phyloP scores from a whole-genome alignment of 2,888 invertebrate genomes.

The Andrena dorsata region DNA sequence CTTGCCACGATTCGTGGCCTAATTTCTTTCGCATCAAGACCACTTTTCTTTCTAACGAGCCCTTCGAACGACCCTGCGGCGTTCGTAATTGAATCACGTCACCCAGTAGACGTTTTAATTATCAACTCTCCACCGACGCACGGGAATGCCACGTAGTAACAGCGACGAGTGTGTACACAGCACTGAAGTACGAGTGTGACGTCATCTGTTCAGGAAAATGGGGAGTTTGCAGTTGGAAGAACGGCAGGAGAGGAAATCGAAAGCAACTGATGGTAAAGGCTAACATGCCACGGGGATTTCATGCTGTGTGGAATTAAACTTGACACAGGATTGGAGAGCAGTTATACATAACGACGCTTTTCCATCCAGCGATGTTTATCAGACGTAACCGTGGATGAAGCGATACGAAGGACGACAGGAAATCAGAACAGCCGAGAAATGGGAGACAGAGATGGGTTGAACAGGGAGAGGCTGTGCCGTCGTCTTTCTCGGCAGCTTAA shows the following conservation, averaged over 20 bases:
- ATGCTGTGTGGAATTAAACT: background rate
- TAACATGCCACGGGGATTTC: background rate
- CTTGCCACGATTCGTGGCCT: constrained; percentile 14
- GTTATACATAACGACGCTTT: constrained; percentile 13
- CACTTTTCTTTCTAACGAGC: constrained; percentile 20
- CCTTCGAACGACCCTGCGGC: background rate
- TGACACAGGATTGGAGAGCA: background rate
- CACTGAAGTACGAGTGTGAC: background rate
- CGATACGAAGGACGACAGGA: background rate
- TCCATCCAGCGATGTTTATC: constrained; percentile 8
- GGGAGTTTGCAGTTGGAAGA: too few relatives aligned
- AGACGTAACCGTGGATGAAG: too few relatives aligned
- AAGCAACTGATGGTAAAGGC: background rate
- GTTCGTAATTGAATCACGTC: constrained; percentile 4
- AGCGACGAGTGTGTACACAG: background rate
- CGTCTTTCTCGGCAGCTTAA: constrained; percentile 61
- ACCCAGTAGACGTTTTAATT: constrained; percentile 17
- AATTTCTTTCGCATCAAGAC: constrained; percentile 11
- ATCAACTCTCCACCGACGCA: background rate
- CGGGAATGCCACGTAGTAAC: background rate
- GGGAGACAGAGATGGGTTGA: constrained; percentile 7
- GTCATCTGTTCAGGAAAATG: background rate
- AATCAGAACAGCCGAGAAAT: background rate
- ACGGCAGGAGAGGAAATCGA: background rate
- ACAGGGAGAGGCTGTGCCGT: constrained; percentile 12